Evolutionary conservation across 2,797 vertebrate species (phyloP).

Genomic region (Danio jaintianensis): DNA sequence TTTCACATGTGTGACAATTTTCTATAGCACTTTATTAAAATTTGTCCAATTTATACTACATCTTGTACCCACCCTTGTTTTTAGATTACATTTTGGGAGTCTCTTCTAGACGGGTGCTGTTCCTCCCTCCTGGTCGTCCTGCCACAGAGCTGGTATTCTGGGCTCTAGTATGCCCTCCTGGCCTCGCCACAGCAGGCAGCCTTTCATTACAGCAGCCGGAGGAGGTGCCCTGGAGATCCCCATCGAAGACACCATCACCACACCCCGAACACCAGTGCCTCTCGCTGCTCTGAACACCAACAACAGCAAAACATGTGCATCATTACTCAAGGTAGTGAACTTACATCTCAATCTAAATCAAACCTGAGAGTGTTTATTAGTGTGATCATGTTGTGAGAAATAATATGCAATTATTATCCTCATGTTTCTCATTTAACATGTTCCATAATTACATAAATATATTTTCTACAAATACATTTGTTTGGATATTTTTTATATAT

Average conservation of each 20-base stretch:
- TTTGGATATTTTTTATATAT: no score
- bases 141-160: constrained; percentile 62
- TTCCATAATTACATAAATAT: no score
- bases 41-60: neutral
- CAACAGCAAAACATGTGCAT: neutral
- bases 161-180: constrained; percentile 58
- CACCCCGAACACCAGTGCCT: constrained; percentile 38
- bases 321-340: neutral
- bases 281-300: constrained; percentile 16
- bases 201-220: constrained; percentile 63
- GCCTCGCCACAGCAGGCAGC: constrained; percentile 59
- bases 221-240: constrained; percentile 58
- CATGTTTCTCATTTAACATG: no score
- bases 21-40: neutral
- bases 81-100: constrained; percentile 3
- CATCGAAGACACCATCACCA: constrained; percentile 52
- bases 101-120: constrained; percentile 49
- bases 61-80: neutral
- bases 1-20: neutral
- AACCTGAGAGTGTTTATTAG: neutral
- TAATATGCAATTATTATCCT: no score
- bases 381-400: no score
- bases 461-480: no score
- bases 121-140: constrained; percentile 49
- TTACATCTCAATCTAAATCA: neutral